Base-by-base conservation (phyloP, 1,140 invertebrate species). In the Eriocheir sinensis region DNA sequence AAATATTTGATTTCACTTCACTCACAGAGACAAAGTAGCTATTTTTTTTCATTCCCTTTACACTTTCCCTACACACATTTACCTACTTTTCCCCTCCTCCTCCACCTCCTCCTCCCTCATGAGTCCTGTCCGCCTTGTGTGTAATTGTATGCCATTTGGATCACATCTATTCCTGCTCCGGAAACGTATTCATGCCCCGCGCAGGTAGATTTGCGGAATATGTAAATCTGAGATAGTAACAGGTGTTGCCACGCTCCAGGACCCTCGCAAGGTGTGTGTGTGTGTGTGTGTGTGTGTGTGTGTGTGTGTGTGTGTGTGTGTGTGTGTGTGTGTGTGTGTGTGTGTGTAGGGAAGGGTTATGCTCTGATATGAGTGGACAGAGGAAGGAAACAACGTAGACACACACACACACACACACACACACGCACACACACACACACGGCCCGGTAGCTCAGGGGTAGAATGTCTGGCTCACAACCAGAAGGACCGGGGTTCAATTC, bases 191-290 rank as follows among this genome's bases (percentile, higher is more conserved):
- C 60, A 72, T 72, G 60, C 60, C 60, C 60, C 0, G 60, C 21
- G 60, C 60, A n/a, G 60, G 60, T 72, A 72, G 60, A 72, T n/a
- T 72, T 72, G 60, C 60, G 60, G 60, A 72, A 72, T 72, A 72
- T 72, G 60, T 72, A 72, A 72, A 72, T 72, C 60, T 72, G 60
- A 72, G 60, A 72, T 72, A 72, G 60, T n/a, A 72, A 72, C 60
- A 72, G 60, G 60, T 72, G 60, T 72, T 72, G 60, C 60, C 21
- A 72, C 60, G 60, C 60, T 72, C 53, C 53, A 21, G 21, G 53
- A 21, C 60, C 60, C 60, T 72, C 60, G 60, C 60, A 4, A 72
- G 60, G 60, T 48, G 44, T 15, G 4, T 48, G 44, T 72, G 60
- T 27, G 53, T 72, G 53, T 15, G 44, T 53, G 44, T 48, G 44